phyloP scores from a whole-genome alignment of 2,113 vertebrate genomes.

The Pithys albifrons region DNA sequence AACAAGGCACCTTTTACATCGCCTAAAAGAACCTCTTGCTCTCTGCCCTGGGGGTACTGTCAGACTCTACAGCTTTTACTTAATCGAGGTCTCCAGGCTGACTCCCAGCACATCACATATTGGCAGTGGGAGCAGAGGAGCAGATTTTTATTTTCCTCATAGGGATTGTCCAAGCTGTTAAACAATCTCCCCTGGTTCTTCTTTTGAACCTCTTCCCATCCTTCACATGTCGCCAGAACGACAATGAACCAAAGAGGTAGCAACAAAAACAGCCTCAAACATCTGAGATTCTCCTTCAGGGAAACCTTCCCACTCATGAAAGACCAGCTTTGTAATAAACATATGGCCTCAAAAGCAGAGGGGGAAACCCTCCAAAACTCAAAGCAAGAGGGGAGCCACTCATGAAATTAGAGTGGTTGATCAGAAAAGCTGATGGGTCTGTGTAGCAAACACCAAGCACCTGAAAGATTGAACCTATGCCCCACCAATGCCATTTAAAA shows the following conservation, averaged over 20 bases:
- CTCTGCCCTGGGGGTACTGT: no score
- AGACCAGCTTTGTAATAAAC: not conserved
- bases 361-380: not conserved
- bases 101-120: not conserved
- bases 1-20: not conserved
- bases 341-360: not conserved
- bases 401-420: not conserved
- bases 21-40: not conserved
- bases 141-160: not conserved
- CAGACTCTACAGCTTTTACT: not conserved
- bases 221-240: not conserved
- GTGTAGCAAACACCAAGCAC: not conserved
- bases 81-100: fast-evolving
- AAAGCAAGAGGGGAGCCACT: not conserved
- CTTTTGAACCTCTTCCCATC: not conserved
- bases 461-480: not conserved
- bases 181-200: not conserved
- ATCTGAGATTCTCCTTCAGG: not conserved
- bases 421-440: not conserved
- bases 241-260: not conserved
- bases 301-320: not conserved
- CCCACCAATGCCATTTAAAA: not conserved
- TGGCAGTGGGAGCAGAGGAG: not conserved
- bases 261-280: not conserved
- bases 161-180: not conserved